These are phyloP conservation scores for Drosophila kambysellisi DNA, from an alignment of 2,888 invertebrate genomes.

Conservation along the genomic window DNA sequence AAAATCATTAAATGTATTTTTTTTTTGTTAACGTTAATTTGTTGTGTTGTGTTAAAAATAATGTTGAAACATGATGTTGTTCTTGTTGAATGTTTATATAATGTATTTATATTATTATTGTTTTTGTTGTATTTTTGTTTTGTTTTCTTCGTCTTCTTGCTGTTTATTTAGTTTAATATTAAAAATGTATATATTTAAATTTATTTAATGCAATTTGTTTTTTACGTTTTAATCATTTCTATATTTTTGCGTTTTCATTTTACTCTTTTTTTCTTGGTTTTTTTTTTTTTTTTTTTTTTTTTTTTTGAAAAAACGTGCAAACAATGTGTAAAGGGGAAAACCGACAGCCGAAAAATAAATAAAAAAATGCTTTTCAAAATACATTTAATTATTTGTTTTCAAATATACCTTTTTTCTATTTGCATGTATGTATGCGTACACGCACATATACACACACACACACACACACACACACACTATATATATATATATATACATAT, in stretches of 20 bases:
- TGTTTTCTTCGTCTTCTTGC: slow-evolving; percentile 19
- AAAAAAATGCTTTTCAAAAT: slow-evolving; percentile 70
- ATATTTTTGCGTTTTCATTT: slow-evolving; percentile 45
- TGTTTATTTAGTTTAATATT: slow-evolving; percentile 65
- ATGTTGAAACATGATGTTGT: slow-evolving; percentile 52
- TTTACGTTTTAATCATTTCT: slow-evolving; percentile 63
- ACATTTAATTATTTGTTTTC: slow-evolving; percentile 70
- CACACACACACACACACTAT: background rate
- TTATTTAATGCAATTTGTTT: slow-evolving; percentile 71
- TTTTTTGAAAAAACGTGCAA: slow-evolving; percentile 85
- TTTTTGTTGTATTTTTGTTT: slow-evolving; percentile 35
- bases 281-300: slow-evolving; percentile 49
- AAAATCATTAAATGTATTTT: slow-evolving; percentile 18
- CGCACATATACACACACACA: background rate
- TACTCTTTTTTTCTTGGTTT: slow-evolving; percentile 51
- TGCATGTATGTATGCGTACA: slow-evolving; percentile 17
- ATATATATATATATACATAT: background rate
- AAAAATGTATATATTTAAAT: slow-evolving; percentile 72
- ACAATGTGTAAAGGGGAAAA: slow-evolving; percentile 86
- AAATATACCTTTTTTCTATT: slow-evolving; percentile 34
- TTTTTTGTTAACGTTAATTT: slow-evolving; percentile 15
- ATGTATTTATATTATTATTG: slow-evolving; percentile 53
- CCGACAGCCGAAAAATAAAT: slow-evolving; percentile 85
- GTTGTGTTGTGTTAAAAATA: slow-evolving; percentile 46
- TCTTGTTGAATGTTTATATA: slow-evolving; percentile 26